Base-by-base conservation (phyloP, 2,797 vertebrate species). In the Adelosebastes latens region DNA sequence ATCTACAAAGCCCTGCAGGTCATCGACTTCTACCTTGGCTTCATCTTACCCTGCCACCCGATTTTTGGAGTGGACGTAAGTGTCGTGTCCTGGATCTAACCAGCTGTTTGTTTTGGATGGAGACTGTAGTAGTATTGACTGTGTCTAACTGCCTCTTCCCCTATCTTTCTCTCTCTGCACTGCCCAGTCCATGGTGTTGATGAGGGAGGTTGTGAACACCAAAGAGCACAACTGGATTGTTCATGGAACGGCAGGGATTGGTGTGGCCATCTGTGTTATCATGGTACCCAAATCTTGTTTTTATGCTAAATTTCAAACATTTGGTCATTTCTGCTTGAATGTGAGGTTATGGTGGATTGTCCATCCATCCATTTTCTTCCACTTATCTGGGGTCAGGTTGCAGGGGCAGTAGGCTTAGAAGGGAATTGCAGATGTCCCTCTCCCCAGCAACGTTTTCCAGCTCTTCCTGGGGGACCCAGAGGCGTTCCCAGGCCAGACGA, bases 1-100 rank as follows among this genome's bases (percentile, higher is more conserved):
- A 88, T 96, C 82, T 97, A 97, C 93, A 97, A 97, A 88, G 96
- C 96, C 91, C 95, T 97, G 84, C 96, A 97, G 89, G 90, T 97
- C 83, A 85, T 97, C 16, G 93, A 95, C 88, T 94, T 94, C 91
- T 95, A 94, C 79, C 89, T 94, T 46, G 75, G 93, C 60, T 92
- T 93, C 69, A 61, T 94, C 63, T 76, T 95, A 53, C 92, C 92
- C 20, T 93, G 84, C 79, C 91, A 90, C 69, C 92, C 94, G 0
- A 86, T 95, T 69, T 92, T 95, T 79, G 93, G 94, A 81, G 75
- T 76, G 82, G 92, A 95, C 0, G 94, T 95, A 89, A 95, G 94
- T 91, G 13, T 75, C 24, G 2, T 9, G 6, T 27, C 14, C 5
- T 25, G 34, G 27, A 69, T 63, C 22, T 62, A 56, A 74, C 36